Conservation (phyloP, 2,113 vertebrate species). For the Dasyprocta punctata region DNA sequence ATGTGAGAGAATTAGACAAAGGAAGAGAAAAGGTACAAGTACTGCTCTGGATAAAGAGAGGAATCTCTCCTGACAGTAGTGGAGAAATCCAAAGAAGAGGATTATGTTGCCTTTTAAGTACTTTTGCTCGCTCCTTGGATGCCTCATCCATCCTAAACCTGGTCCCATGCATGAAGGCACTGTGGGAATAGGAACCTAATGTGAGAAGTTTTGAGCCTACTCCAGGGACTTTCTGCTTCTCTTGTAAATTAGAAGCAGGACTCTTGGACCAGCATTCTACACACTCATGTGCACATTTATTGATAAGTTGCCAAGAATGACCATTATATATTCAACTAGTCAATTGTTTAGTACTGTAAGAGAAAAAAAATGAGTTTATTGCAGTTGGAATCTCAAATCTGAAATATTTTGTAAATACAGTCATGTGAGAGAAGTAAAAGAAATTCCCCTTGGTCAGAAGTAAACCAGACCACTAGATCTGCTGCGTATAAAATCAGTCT, state of each 20-base stretch:
- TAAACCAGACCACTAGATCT: background rate
- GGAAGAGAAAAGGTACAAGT: background rate
- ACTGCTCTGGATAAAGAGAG: background rate
- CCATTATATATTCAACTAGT: background rate
- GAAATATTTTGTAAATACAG: conserved; percentile 30
- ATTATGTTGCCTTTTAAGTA: background rate
- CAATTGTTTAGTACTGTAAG: background rate
- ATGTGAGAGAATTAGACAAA: background rate
- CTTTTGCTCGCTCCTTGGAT: background rate
- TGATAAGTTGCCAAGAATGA: conserved; percentile 33
- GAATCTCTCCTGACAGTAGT: background rate
- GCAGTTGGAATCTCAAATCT: background rate
- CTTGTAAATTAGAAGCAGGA: background rate
- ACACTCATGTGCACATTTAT: background rate
- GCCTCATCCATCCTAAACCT: background rate
- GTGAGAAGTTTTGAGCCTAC: background rate
- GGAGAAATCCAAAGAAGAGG: background rate
- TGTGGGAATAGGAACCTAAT: background rate
- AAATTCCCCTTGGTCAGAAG: background rate
- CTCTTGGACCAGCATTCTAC: background rate
- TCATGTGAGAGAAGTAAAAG: background rate
- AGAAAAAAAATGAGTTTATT: background rate
- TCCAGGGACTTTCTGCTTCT: background rate
- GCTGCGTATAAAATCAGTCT: background rate
- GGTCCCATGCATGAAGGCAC: too few relatives aligned